phyloP scores from a whole-genome alignment of 2,113 vertebrate species.

The Grammatotria lemairii region DNA sequence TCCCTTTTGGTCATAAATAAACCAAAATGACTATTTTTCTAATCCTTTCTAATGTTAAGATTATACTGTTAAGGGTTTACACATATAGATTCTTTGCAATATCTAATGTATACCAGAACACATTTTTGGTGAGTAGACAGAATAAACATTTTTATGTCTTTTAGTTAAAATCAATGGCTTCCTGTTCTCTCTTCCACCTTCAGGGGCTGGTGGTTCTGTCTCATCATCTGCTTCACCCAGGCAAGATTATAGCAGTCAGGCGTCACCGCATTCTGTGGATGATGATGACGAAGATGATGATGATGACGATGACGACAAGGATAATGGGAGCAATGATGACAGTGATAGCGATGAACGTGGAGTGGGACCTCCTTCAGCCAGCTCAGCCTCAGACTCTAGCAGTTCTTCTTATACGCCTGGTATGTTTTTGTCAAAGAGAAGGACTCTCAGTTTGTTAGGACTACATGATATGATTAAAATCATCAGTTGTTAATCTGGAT shows the following conservation, averaged over 20 bases:
- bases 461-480: background rate
- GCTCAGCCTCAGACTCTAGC: slow-evolving; percentile 49
- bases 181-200: background rate
- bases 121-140: background rate
- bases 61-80: background rate
- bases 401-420: slow-evolving; percentile 36
- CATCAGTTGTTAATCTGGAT: background rate
- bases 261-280: slow-evolving; percentile 7
- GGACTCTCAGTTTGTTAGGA: background rate
- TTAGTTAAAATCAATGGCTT: background rate
- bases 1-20: background rate
- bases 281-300: background rate
- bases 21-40: background rate
- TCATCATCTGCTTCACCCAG: background rate
- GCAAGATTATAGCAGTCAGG: background rate
- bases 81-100: background rate
- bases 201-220: background rate
- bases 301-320: background rate
- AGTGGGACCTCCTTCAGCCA: background rate
- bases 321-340: background rate
- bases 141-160: background rate
- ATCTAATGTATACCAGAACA: background rate
- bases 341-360: background rate
- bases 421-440: slow-evolving; percentile 9
- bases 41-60: background rate